Base-by-base conservation (phyloP, 2,113 vertebrate species). In the Halichoeres trimaculatus region DNA sequence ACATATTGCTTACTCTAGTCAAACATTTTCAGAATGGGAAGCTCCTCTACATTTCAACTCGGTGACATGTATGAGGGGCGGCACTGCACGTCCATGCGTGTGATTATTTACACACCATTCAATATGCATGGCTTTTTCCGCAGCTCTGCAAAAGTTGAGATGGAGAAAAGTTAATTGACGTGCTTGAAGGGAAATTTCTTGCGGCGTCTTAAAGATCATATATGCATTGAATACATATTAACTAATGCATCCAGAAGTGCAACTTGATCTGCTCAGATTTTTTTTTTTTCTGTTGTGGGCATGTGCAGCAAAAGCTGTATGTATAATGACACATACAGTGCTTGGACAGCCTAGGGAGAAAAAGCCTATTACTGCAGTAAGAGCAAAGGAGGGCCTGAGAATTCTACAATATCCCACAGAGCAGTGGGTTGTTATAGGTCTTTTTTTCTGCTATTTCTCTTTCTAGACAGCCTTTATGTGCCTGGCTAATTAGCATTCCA, bases 1-100 rank as follows among this genome's bases (percentile, higher is more conserved):
- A 88, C 87, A 85, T 90, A 92, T 92, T 92, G 89, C 85, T 88
- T 79, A 82, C 85, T 89, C 65, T 76, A 86, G 85, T 88, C 84
- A 70, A 86, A 80, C 79, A 81, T 81, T 81, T 84, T 75, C 66
- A 73, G 60, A 78, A 63, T 48, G 43, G 78, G 69, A 59, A 69
- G 60, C 53, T 72, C 20, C 17, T 77, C 55, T 17, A 61, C 51
- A 63, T 87, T 79, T 67, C 36, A 64, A 52, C 72, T 57, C 6
- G 56, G 52, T 7, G 36, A 5, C 71, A 56, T 55, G 67, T 17
- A 23, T 8, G 22, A 30, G 14, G 41, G 48, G 34, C 9, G 43
- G 17, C 34, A 14, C 59, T 70, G 40, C 22, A 78, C 30, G 1
- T 30, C 36, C 66, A 70, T 83, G 65, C 58, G 2, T 79, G 56